These are phyloP conservation scores for Drosophila simulans DNA, from an alignment of 1,140 invertebrate genomes.

Conservation along the genomic window DNA sequence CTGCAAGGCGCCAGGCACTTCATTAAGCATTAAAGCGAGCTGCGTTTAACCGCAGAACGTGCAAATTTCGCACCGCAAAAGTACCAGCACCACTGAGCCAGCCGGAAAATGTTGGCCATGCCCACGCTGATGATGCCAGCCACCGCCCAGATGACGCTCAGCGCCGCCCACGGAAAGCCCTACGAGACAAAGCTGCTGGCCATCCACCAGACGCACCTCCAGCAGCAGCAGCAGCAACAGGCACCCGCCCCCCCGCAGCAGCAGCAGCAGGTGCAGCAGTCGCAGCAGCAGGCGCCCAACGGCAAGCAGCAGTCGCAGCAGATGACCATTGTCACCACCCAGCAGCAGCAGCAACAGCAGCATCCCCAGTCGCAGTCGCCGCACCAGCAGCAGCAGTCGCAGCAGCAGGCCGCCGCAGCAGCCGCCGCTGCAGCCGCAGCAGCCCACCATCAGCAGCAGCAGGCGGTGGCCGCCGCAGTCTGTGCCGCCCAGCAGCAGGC, in stretches of 20 bases:
- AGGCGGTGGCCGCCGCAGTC: slow-evolving; percentile 73
- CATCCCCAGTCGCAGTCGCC: slow-evolving; percentile 70
- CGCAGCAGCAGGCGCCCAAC: slow-evolving; percentile 53
- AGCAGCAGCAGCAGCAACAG: slow-evolving; percentile 73
- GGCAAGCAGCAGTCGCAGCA: slow-evolving; percentile 77
- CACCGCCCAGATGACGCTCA: slow-evolving; percentile 84
- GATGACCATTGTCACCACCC: slow-evolving; percentile 73
- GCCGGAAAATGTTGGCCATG: slow-evolving; percentile 80
- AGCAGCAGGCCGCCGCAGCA: slow-evolving; percentile 67
- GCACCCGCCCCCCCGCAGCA: slow-evolving; percentile 49
- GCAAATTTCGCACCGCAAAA: slow-evolving; percentile 52
- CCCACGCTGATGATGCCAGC: slow-evolving; percentile 84
- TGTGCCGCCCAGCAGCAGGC: slow-evolving; percentile 80
- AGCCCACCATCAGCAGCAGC: slow-evolving; percentile 70
- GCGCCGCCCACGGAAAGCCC: slow-evolving; percentile 74
- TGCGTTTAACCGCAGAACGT: slow-evolving; percentile 72
- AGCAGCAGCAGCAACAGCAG: slow-evolving; percentile 71
- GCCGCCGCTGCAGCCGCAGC: slow-evolving; percentile 74
- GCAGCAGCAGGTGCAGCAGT: slow-evolving; percentile 56
- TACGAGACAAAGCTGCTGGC: slow-evolving; percentile 83
- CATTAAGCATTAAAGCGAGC: slow-evolving; percentile 80
- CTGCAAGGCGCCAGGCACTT: slow-evolving; percentile 68
- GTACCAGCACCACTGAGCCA: slow-evolving; percentile 31
- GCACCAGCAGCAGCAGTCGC: slow-evolving; percentile 66
- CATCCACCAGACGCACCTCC: slow-evolving; percentile 82